Percentiles rank a stretch among this genome's conserved stretches.
Conservation (phyloP, 1,140 invertebrate species). For the Heliothis virescens region DNA sequence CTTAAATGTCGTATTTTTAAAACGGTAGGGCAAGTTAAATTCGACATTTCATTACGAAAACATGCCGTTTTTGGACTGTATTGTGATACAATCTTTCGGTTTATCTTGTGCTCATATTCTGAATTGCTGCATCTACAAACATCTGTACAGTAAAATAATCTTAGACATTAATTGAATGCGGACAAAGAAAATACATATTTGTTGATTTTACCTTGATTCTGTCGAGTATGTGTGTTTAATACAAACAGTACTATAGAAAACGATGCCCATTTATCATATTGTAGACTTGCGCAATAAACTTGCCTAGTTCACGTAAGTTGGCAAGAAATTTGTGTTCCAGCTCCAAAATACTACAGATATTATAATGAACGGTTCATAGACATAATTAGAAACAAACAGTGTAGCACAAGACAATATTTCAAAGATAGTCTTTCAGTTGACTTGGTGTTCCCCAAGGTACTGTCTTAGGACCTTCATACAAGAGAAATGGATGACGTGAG, state of each 20-base stretch:
- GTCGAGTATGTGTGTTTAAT: neutral
- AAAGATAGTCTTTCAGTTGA: too few relatives aligned
- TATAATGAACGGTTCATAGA: neutral
- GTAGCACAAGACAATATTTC: too few relatives aligned
- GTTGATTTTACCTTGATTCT: neutral
- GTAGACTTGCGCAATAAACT: neutral
- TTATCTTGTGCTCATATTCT: too few relatives aligned
- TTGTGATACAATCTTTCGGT: too few relatives aligned
- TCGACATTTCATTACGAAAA: too few relatives aligned
- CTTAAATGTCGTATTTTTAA: too few relatives aligned
- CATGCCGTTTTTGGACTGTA: too few relatives aligned
- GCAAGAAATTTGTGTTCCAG: conserved; percentile 2
- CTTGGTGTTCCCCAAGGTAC: too few relatives aligned
- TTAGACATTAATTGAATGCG: neutral
- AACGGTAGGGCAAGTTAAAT: too few relatives aligned
- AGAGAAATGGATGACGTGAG: too few relatives aligned
- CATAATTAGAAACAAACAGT: neutral
- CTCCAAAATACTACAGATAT: neutral
- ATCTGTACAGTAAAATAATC: neutral
- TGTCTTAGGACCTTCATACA: too few relatives aligned
- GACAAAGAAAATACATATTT: neutral
- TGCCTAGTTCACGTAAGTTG: neutral
- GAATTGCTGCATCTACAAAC: neutral
- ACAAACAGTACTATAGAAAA: neutral
- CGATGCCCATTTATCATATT: neutral